Conservation (phyloP, 2,797 vertebrate genomes). For the Sparidentex hasta region DNA sequence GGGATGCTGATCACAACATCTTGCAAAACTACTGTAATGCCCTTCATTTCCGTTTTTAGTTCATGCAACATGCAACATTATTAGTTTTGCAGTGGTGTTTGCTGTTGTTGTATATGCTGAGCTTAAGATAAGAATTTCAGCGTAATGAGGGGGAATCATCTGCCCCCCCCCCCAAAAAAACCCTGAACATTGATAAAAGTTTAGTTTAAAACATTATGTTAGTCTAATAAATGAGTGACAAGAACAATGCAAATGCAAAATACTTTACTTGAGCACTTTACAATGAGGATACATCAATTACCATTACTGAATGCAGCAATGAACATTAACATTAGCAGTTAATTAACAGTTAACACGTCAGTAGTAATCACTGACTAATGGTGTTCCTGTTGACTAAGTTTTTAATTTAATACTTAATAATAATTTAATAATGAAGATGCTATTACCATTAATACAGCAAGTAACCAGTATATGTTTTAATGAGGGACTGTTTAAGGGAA, state of each 20-base stretch:
- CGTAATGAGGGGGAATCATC: not conserved
- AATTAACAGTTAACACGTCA: too few relatives aligned
- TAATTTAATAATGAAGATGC: too few relatives aligned
- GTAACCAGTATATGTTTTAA: too few relatives aligned
- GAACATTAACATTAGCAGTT: too few relatives aligned
- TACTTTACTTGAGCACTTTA: too few relatives aligned
- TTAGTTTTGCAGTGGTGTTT: not conserved
- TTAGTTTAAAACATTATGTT: not conserved
- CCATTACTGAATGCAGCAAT: too few relatives aligned
- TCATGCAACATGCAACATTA: not conserved
- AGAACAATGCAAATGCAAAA: not conserved
- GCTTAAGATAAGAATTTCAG: not conserved
- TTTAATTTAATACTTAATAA: too few relatives aligned
- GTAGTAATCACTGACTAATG: too few relatives aligned
- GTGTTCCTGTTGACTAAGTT: too few relatives aligned
- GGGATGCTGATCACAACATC: not conserved
- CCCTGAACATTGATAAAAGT: not conserved
- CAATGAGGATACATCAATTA: too few relatives aligned
- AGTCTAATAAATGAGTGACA: not conserved
- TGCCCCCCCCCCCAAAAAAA: not conserved
- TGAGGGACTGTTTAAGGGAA: too few relatives aligned
- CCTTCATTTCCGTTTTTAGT: not conserved
- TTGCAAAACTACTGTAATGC: not conserved
- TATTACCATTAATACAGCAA: too few relatives aligned
- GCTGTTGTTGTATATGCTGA: not conserved